Evolutionary conservation across 2,797 vertebrate species (phyloP).

Genomic region (Tangara arthus): DNA sequence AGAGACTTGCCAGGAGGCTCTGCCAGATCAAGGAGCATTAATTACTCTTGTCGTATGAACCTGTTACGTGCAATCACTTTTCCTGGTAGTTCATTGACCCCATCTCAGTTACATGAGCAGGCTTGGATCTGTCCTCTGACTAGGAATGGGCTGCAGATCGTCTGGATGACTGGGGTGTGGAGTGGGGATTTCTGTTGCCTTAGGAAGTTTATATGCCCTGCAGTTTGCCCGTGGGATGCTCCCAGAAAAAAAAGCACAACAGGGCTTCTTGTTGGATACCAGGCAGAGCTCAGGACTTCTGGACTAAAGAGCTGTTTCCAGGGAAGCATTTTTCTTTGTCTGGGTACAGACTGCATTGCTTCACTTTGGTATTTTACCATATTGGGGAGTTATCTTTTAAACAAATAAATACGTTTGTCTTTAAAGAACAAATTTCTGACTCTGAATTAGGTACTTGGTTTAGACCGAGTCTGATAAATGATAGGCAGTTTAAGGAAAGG

Average conservation of each 20-base stretch:
- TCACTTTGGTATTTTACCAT: background rate
- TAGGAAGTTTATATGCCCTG: background rate
- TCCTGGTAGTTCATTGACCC: slow-evolving; percentile 10
- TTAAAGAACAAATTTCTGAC: background rate
- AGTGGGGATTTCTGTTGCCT: background rate
- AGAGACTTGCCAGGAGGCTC: background rate
- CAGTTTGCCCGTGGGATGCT: background rate
- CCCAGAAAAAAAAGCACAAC: background rate
- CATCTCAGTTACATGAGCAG: background rate
- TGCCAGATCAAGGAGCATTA: background rate
- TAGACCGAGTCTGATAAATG: background rate
- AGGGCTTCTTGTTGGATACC: background rate
- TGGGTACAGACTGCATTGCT: background rate
- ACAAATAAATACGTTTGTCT: background rate
- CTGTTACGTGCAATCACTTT: background rate
- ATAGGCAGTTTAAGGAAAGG: background rate
- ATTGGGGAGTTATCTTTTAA: background rate
- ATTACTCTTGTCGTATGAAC: background rate
- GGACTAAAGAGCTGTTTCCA: background rate
- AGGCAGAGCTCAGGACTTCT: background rate
- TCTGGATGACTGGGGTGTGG: background rate
- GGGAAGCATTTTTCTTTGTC: background rate
- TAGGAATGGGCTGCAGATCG: background rate
- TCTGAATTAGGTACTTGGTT: background rate
- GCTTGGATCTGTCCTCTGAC: background rate